phyloP scores from a whole-genome alignment of 2,888 invertebrate genomes.

The Apodemia mormo region DNA sequence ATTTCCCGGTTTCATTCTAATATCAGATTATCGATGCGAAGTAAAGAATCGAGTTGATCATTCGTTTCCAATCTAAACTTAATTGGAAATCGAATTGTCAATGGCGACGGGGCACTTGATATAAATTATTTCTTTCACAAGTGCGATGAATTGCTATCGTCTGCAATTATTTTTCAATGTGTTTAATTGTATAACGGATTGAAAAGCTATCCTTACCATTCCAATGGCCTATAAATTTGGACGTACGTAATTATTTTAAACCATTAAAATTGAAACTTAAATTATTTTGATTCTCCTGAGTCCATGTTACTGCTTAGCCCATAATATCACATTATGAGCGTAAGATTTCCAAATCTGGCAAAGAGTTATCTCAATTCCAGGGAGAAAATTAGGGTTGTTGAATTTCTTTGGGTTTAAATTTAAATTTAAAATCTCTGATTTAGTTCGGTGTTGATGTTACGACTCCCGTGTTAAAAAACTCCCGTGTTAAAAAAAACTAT shows the following conservation, averaged over 20 bases:
- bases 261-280: too few relatives aligned
- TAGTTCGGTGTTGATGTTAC: too few relatives aligned
- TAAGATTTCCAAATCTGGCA: too few relatives aligned
- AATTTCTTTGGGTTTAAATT: too few relatives aligned
- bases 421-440: too few relatives aligned
- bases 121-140: slow-evolving; percentile 37
- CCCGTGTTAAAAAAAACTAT: too few relatives aligned
- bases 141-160: slow-evolving; percentile 30
- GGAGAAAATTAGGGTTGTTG: too few relatives aligned
- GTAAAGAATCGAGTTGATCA: slow-evolving; percentile 29
- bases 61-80: slow-evolving; percentile 35
- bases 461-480: too few relatives aligned
- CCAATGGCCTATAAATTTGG: not conserved
- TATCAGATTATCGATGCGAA: slow-evolving; percentile 28
- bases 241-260: not conserved
- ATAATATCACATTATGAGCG: too few relatives aligned
- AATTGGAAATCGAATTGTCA: slow-evolving; percentile 40
- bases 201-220: not conserved
- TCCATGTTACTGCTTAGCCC: too few relatives aligned
- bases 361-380: too few relatives aligned
- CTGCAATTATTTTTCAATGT: slow-evolving; percentile 10
- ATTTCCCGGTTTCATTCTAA: slow-evolving; percentile 34
- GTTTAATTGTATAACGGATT: slow-evolving; percentile 5
- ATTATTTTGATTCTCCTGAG: too few relatives aligned
- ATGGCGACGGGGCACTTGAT: slow-evolving; percentile 32